Percentiles rank a stretch among this genome's conserved stretches.
These are phyloP conservation scores for Manis pentadactyla DNA, from an alignment of 2,797 vertebrate species.

Conservation along the genomic window DNA sequence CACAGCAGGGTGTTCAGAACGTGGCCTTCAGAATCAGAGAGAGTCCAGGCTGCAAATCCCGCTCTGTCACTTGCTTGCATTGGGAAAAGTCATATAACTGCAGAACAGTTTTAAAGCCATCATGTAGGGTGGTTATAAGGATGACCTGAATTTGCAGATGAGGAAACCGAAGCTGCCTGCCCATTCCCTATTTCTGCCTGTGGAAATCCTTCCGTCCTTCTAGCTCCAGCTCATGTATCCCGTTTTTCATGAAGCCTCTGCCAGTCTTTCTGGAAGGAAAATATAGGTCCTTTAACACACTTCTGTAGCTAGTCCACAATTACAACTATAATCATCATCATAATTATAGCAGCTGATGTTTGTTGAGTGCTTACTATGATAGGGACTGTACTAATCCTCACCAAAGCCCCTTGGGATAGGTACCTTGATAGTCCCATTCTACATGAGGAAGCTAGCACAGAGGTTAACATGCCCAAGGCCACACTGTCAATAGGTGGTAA, in stretches of 20 bases:
- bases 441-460: neutral
- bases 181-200: neutral
- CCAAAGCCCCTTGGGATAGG: neutral
- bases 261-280: neutral
- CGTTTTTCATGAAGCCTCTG: neutral
- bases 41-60: neutral
- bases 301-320: neutral
- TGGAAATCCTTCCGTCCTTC: constrained; percentile 8
- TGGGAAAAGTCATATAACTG: neutral
- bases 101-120: neutral
- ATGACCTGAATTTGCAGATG: neutral
- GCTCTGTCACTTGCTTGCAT: neutral
- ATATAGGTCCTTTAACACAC: neutral
- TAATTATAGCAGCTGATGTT: neutral
- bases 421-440: neutral
- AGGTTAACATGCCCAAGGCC: neutral
- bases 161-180: neutral
- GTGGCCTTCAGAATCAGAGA: neutral
- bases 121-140: neutral
- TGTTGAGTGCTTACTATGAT: neutral
- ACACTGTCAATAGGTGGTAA: neutral
- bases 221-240: neutral
- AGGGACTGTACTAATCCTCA: neutral
- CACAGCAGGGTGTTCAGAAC: neutral
- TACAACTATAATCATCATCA: rapidly evolving